Evolutionary conservation across 2,797 vertebrate genomes (phyloP).

Genomic region (Enteromius paludinosus): DNA sequence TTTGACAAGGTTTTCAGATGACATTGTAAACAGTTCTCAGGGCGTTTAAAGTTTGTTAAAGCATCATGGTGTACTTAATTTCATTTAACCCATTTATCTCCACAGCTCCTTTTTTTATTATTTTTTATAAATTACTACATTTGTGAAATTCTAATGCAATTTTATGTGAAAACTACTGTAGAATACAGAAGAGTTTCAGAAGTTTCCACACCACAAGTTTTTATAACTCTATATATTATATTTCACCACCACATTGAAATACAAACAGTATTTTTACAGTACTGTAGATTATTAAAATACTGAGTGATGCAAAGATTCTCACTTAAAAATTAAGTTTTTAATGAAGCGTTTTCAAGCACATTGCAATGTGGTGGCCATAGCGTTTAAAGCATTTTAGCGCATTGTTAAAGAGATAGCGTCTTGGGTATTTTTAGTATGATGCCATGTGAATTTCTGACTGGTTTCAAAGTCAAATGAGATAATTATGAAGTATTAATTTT

Average conservation of each 20-base stretch:
- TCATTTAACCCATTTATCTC: background rate
- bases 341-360: background rate
- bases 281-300: background rate
- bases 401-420: background rate
- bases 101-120: background rate
- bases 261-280: background rate
- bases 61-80: background rate
- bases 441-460: background rate
- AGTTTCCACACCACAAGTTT: background rate
- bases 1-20: constrained; percentile 25
- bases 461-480: background rate
- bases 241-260: background rate
- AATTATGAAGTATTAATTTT: background rate
- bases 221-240: background rate
- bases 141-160: background rate
- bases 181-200: background rate
- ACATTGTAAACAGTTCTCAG: constrained; percentile 49
- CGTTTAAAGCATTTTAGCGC: background rate
- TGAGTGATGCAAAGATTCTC: background rate
- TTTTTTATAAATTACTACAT: background rate
- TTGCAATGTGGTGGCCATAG: constrained; percentile 8
- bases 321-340: background rate
- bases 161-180: background rate
- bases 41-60: constrained; percentile 56
- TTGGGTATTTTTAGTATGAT: background rate